Conservation (phyloP, 2,797 vertebrate species). For the Myripristis murdjan region DNA sequence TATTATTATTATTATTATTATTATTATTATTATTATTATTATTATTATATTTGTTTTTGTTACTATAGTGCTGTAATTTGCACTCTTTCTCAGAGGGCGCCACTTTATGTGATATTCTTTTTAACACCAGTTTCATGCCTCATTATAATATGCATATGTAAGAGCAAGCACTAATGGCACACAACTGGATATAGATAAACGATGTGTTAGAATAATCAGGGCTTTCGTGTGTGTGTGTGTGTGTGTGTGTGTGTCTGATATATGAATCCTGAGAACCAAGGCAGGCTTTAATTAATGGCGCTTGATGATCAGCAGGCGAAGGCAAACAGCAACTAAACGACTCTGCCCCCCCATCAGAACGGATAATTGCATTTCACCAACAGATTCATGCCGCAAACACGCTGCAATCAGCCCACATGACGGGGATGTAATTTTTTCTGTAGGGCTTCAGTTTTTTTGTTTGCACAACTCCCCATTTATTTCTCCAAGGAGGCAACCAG, state of each 20-base stretch:
- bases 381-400: conserved; percentile 69
- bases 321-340: conserved; percentile 78
- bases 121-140: conserved; percentile 20
- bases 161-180: conserved; percentile 24
- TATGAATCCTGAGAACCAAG: conserved; percentile 67
- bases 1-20: too few species aligned
- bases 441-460: conserved; percentile 37
- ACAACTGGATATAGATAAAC: conserved; percentile 55
- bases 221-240: not conserved
- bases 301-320: conserved; percentile 75
- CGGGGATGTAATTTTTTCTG: conserved; percentile 10
- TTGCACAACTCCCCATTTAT: conserved; percentile 42
- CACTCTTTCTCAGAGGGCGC: conserved; percentile 20
- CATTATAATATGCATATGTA: conserved; percentile 25
- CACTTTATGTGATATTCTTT: not conserved
- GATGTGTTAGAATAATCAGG: conserved; percentile 37
- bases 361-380: conserved; percentile 77
- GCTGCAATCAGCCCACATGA: conserved; percentile 37
- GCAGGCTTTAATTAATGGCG: conserved; percentile 78
- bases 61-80: conserved; percentile 6
- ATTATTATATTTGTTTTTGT: too few species aligned
- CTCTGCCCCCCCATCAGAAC: conserved; percentile 59
- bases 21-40: too few species aligned
- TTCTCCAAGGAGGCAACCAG: conserved; percentile 31
- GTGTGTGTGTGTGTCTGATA: conserved; percentile 25